Evolutionary conservation across 2,797 vertebrate species (phyloP).

Genomic region (Lutjanus argentimaculatus): DNA sequence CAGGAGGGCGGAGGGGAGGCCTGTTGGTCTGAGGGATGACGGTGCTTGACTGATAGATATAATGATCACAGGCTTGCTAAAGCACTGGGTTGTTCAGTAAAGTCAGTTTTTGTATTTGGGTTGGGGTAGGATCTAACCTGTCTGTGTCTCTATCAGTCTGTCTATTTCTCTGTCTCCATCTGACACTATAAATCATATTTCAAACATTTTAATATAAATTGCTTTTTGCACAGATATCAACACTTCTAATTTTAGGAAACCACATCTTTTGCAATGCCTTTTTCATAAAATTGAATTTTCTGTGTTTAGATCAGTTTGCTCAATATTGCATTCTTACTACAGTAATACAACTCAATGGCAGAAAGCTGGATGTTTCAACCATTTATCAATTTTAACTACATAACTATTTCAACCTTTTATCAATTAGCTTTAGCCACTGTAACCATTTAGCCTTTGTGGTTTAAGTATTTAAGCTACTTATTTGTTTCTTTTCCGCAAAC

Average conservation of each 20-base stretch:
- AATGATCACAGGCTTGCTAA: slow-evolving; percentile 43
- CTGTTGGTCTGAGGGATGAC: slow-evolving; percentile 29
- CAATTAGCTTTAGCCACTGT: neutral
- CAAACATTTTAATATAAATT: neutral
- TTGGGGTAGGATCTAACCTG: neutral
- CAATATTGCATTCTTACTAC: neutral
- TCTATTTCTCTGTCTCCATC: neutral
- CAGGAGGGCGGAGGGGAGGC: slow-evolving; percentile 25
- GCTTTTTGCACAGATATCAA: neutral
- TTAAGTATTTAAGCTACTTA: no score
- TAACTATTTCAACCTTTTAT: neutral
- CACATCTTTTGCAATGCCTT: neutral
- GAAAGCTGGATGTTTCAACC: neutral
- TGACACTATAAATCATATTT: neutral
- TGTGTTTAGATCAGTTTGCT: neutral
- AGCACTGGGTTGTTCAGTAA: slow-evolving; percentile 16
- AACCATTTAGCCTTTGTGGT: neutral
- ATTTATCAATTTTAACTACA: neutral
- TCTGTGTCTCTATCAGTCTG: neutral
- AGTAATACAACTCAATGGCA: neutral
- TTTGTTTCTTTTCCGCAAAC: no score
- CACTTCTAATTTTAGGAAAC: neutral
- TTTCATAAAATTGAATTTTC: neutral
- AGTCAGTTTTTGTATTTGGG: slow-evolving; percentile 22
- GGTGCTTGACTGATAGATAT: slow-evolving; percentile 34